Evolutionary conservation across 1,140 invertebrate genomes (phyloP).

Genomic region (Alviniconcha marisindica): DNA sequence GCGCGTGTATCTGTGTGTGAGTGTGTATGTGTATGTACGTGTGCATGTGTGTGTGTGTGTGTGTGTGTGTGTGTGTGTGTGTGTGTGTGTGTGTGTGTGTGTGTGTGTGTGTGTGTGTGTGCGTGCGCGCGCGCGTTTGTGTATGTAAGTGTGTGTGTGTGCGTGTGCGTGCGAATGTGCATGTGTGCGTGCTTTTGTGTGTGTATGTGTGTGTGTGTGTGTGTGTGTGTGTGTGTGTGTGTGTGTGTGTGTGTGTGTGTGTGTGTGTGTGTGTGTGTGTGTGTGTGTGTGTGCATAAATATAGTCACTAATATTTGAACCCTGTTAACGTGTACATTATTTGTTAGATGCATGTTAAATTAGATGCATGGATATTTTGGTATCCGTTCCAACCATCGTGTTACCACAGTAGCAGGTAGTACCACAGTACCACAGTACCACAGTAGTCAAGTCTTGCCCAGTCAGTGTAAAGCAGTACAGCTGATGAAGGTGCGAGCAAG

Average conservation of each 20-base stretch:
- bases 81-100: not conserved
- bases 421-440: not conserved
- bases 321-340: not conserved
- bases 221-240: conserved; percentile 5
- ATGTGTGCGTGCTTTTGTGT: not conserved
- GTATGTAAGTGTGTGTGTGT: not conserved
- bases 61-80: conserved; percentile 9
- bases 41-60: conserved; percentile 14
- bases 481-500: too few relatives aligned
- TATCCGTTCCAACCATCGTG: not conserved
- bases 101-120: not conserved
- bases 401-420: not conserved
- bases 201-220: conserved; percentile 1
- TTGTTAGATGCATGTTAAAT: not conserved
- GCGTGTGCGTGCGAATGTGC: not conserved
- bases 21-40: not conserved
- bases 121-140: not conserved
- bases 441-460: not conserved
- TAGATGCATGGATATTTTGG: not conserved
- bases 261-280: not conserved
- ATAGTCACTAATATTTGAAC: too few relatives aligned
- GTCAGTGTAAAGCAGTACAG: too few relatives aligned
- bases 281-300: not conserved
- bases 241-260: not conserved
- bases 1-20: not conserved